Percentiles rank a stretch among this genome's conserved stretches.
Conservation (phyloP, 2,888 invertebrate genomes). For the Philhelius pedissequus region DNA sequence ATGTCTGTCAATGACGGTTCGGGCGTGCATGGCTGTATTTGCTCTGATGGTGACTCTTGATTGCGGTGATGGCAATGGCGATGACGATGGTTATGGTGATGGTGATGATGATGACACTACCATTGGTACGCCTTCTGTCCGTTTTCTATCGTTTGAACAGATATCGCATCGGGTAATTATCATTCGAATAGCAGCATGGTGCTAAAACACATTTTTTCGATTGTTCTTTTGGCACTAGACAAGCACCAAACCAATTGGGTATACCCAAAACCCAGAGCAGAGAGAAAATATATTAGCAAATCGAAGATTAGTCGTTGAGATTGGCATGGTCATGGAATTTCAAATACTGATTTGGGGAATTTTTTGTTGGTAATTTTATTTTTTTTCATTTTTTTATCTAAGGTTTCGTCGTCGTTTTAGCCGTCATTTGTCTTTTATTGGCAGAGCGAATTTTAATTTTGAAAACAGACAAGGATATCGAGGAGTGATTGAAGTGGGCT, state of each 20-base stretch:
- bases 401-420: background rate
- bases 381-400: background rate
- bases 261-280: slow-evolving; percentile 39
- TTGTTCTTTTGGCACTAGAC: slow-evolving; percentile 68
- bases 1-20: background rate
- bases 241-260: slow-evolving; percentile 63
- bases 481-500: slow-evolving; percentile 16
- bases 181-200: slow-evolving; percentile 62
- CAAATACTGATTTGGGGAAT: slow-evolving; percentile 48
- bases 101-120: background rate
- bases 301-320: slow-evolving; percentile 47
- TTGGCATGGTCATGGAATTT: slow-evolving; percentile 57
- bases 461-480: slow-evolving; percentile 36
- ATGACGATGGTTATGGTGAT: background rate
- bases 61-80: background rate
- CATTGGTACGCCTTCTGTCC: background rate
- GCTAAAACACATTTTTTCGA: slow-evolving; percentile 60
- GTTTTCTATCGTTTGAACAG: slow-evolving; percentile 16
- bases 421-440: background rate
- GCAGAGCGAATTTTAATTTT: slow-evolving; percentile 24
- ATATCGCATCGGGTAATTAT: slow-evolving; percentile 45
- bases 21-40: background rate
- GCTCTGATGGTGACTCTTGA: background rate
- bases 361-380: background rate
- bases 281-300: slow-evolving; percentile 9